Conservation (phyloP, 2,797 vertebrate genomes). For the Pelobates cultripes region DNA sequence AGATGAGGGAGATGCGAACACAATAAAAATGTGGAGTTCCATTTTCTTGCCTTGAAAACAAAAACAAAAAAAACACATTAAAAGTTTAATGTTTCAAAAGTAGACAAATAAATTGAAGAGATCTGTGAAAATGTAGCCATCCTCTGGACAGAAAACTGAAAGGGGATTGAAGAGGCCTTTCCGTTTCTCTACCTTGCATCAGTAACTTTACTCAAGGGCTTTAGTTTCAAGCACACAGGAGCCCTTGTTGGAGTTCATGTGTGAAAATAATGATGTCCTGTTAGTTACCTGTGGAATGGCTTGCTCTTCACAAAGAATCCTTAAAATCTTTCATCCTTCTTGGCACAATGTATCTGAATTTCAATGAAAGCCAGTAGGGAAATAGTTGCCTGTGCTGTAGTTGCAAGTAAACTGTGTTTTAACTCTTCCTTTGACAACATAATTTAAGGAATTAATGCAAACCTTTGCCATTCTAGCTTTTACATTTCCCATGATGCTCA, state of each 20-base stretch:
- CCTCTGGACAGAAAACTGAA: conserved; percentile 23
- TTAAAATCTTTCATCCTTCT: conserved; percentile 24
- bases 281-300: conserved; percentile 52
- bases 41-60: background rate
- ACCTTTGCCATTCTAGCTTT: no score
- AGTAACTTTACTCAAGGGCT: conserved; percentile 51
- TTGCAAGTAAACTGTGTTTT: background rate
- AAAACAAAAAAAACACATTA: background rate
- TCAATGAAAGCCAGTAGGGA: conserved; percentile 18
- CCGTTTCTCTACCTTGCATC: conserved; percentile 38
- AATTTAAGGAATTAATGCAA: background rate
- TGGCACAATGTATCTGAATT: conserved; percentile 36
- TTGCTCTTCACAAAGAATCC: conserved; percentile 39
- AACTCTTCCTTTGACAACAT: background rate
- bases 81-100: conserved; percentile 42
- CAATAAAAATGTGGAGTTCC: background rate
- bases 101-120: conserved; percentile 31
- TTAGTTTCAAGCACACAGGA: conserved; percentile 30
- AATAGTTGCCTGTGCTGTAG: background rate
- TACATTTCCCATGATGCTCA: no score
- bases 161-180: conserved; percentile 35
- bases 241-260: conserved; percentile 33
- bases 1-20: background rate
- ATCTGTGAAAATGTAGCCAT: conserved; percentile 32
- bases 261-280: conserved; percentile 50